Conservation (phyloP, 1,140 invertebrate species). For the Drosophila simulans region DNA sequence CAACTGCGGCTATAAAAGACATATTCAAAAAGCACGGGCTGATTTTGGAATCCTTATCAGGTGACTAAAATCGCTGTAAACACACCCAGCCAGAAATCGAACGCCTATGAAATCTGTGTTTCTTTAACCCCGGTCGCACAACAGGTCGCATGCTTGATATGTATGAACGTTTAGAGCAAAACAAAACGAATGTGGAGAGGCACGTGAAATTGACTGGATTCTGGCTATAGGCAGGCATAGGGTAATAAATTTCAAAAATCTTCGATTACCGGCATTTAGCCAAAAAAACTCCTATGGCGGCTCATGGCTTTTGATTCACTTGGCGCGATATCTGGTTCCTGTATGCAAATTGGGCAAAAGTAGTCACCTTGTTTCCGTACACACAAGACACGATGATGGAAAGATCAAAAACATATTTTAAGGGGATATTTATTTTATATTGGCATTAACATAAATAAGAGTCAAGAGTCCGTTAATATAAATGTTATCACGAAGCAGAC, state of each 20-base stretch:
- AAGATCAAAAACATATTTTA: slow-evolving; percentile 39
- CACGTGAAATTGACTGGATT: slow-evolving; percentile 41
- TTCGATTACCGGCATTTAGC: slow-evolving; percentile 72
- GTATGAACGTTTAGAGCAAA: slow-evolving; percentile 31
- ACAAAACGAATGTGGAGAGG: slow-evolving; percentile 20
- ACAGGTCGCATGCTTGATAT: slow-evolving; percentile 61
- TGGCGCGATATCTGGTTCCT: slow-evolving; percentile 35
- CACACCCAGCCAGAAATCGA: slow-evolving; percentile 11
- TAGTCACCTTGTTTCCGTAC: slow-evolving; percentile 65
- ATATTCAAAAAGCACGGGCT: slow-evolving; percentile 23
- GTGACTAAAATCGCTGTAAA: slow-evolving; percentile 40
- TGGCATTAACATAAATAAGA: slow-evolving; percentile 58
- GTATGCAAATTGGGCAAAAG: slow-evolving; percentile 67
- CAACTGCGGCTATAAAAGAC: slow-evolving; percentile 2
- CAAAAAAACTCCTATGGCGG: slow-evolving; percentile 44
- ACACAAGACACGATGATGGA: slow-evolving; percentile 45
- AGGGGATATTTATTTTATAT: slow-evolving; percentile 48
- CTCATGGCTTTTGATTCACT: slow-evolving; percentile 71
- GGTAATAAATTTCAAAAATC: slow-evolving; percentile 67
- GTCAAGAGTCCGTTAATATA: slow-evolving; percentile 41
- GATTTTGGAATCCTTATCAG: slow-evolving; percentile 47
- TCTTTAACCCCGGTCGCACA: slow-evolving; percentile 37
- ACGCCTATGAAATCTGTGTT: slow-evolving; percentile 7
- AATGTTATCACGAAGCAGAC: slow-evolving; percentile 32
- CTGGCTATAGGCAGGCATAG: slow-evolving; percentile 35